Percentiles rank a stretch among this genome's conserved stretches.
phyloP scores from a whole-genome alignment of 92 coral and sea anemone genomes.

The Porites divaricata region DNA sequence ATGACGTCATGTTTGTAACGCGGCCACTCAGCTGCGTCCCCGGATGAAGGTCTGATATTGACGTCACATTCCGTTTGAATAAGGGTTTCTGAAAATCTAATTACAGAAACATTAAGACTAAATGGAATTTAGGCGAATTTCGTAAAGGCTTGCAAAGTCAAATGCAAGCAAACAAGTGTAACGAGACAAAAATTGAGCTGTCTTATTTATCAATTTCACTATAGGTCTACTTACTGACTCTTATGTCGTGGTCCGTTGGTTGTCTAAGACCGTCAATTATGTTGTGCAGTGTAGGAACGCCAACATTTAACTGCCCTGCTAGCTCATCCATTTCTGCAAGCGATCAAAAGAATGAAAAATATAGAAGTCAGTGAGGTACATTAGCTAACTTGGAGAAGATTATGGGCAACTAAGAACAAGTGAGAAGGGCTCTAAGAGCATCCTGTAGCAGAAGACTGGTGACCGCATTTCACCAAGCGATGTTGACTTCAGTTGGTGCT shows the following conservation, averaged over 20 bases:
- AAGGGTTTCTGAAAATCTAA: conserved; percentile 91
- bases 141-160: no score
- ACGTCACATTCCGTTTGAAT: conserved; percentile 81
- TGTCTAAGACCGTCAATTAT: conserved; percentile 87
- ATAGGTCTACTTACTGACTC: conserved; percentile 72
- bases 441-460: no score
- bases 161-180: background rate
- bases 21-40: conserved; percentile 84
- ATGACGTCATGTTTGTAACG: conserved; percentile 90
- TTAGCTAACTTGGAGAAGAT: no score
- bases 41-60: conserved; percentile 70
- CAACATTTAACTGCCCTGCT: conserved; percentile 52
- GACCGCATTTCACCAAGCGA: no score
- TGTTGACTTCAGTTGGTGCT: no score
- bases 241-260: conserved; percentile 83
- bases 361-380: background rate
- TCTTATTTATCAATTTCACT: background rate
- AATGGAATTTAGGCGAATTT: no score
- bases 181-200: background rate
- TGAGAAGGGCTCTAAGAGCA: no score
- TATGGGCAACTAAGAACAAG: no score
- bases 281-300: conserved; percentile 69
- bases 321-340: conserved; percentile 49
- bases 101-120: background rate
- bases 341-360: background rate